These are phyloP conservation scores for Cryptomyrus ogoouensis DNA, from an alignment of 2,113 vertebrate genomes.

Conservation along the genomic window DNA sequence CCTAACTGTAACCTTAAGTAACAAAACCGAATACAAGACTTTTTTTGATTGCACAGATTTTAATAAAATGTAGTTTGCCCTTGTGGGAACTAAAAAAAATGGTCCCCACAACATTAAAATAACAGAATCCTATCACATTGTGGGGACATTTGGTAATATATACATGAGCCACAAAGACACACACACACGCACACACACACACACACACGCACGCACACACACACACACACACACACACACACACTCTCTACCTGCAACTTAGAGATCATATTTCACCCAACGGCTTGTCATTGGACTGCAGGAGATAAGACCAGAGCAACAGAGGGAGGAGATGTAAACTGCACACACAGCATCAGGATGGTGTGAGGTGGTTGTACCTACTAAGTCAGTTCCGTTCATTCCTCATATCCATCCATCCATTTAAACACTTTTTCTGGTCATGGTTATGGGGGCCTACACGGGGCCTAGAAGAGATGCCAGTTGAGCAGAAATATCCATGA, in stretches of 20 bases:
- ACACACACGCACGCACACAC: too few relatives aligned
- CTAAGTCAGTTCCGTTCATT: not conserved
- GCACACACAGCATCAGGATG: not conserved
- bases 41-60: too few relatives aligned
- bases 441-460: not conserved
- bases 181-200: too few relatives aligned
- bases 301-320: not conserved
- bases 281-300: not conserved
- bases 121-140: too few relatives aligned
- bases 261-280: not conserved
- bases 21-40: too few relatives aligned
- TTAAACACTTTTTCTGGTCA: not conserved
- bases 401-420: not conserved
- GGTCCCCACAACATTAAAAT: too few relatives aligned
- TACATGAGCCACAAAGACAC: not conserved
- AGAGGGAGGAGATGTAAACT: not conserved
- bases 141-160: too few relatives aligned
- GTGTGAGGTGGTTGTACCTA: not conserved
- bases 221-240: too few relatives aligned
- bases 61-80: too few relatives aligned
- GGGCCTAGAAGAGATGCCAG: not conserved
- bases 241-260: not conserved
- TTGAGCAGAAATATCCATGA: not conserved
- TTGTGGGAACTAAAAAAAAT: too few relatives aligned
- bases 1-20: too few relatives aligned